phyloP scores from a whole-genome alignment of 1,140 invertebrate species.

The Calephelis nemesis region DNA sequence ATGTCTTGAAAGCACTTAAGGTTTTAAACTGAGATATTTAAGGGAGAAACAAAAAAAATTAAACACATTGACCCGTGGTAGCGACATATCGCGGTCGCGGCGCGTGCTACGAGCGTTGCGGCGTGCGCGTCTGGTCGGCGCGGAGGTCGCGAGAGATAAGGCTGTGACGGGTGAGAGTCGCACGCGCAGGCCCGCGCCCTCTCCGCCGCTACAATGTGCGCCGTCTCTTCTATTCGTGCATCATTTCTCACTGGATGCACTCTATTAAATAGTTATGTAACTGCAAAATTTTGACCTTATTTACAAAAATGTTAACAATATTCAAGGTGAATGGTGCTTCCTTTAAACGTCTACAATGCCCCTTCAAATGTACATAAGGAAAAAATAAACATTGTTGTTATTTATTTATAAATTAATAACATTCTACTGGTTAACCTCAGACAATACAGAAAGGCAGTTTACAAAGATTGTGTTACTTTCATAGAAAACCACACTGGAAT shows the following conservation, averaged over 20 bases:
- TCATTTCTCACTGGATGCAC: conserved; percentile 67
- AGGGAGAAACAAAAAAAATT: conserved; percentile 39
- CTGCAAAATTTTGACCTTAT: conserved; percentile 47
- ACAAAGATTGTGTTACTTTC: no score
- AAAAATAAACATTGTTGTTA: no score
- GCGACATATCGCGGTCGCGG: conserved; percentile 68
- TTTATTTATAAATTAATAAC: no score
- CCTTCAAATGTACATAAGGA: no score
- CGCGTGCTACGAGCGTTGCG: conserved; percentile 52
- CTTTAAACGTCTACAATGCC: no score
- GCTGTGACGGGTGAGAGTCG: conserved; percentile 77
- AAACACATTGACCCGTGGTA: conserved; percentile 56
- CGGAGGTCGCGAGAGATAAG: conserved; percentile 78
- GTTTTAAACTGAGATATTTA: conserved; percentile 1
- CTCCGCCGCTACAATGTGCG: conserved; percentile 53
- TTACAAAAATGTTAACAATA: not conserved
- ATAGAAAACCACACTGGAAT: no score
- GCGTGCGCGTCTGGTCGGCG: conserved; percentile 64
- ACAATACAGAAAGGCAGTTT: no score
- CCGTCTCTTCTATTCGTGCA: conserved; percentile 60
- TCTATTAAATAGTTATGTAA: conserved; percentile 64
- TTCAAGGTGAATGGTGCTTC: not conserved
- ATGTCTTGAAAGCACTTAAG: not conserved
- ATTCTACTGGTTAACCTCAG: no score
- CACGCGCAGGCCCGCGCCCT: conserved; percentile 57